A percentile compares a stretch with the other conserved stretches of the same genome.
Conservation (phyloP, 1,140 invertebrate genomes). For the Dinothrombium tinctorium region DNA sequence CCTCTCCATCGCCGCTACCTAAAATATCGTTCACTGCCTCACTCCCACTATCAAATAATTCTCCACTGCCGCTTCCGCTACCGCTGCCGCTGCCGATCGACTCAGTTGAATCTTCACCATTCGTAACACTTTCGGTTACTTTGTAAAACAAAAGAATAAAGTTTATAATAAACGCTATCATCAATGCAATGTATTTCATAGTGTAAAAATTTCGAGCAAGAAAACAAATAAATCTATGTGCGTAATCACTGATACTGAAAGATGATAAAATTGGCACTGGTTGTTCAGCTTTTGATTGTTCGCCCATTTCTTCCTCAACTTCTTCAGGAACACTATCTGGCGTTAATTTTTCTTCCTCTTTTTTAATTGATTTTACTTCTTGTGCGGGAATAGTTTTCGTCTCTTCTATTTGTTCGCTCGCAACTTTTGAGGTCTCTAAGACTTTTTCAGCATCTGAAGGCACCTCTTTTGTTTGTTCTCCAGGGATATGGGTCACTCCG, state of each 20-base stretch:
- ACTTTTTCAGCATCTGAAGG: no score
- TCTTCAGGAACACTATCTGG: neutral
- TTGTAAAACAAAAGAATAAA: slow-evolving; percentile 95
- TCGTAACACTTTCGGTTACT: slow-evolving; percentile 35
- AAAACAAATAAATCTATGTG: slow-evolving; percentile 55
- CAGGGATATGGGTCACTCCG: neutral
- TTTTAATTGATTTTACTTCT: neutral
- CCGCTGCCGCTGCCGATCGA: slow-evolving; percentile 16
- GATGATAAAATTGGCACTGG: slow-evolving; percentile 3
- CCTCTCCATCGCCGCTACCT: slow-evolving; percentile 3
- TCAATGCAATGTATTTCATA: slow-evolving; percentile 81
- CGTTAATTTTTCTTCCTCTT: neutral
- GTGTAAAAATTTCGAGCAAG: slow-evolving; percentile 96
- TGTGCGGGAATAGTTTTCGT: neutral
- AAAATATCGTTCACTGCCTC: neutral
- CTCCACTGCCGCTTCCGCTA: slow-evolving; percentile 9
- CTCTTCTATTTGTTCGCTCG: neutral
- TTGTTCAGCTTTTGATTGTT: neutral
- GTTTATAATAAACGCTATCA: slow-evolving; percentile 92
- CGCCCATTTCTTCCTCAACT: neutral
- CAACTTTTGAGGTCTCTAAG: neutral
- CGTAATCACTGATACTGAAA: slow-evolving; percentile 50
- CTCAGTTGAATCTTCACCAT: slow-evolving; percentile 15
- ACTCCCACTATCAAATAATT: neutral
- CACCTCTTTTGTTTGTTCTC: neutral